A percentile compares a stretch with the other conserved stretches of the same genome.
These are phyloP conservation scores for Lamproptera curius DNA, from an alignment of 2,888 invertebrate species.

Conservation along the genomic window DNA sequence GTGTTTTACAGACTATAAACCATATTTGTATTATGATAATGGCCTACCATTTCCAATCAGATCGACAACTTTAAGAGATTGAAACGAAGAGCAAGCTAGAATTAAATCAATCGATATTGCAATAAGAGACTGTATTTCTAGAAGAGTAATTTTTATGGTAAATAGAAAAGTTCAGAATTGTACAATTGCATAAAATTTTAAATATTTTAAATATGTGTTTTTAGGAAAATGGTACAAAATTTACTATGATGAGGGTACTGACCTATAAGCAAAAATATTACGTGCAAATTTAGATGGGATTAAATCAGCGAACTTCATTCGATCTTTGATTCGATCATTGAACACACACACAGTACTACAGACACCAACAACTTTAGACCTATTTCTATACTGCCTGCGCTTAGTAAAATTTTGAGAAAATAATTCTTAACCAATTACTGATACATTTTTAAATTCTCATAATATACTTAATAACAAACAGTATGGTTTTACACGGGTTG, in stretches of 20 bases:
- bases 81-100: conserved; percentile 45
- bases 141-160: conserved; percentile 61
- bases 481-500: too few relatives aligned
- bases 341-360: too few relatives aligned
- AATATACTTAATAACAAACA: too few relatives aligned
- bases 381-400: too few relatives aligned
- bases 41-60: conserved; percentile 61
- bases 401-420: too few relatives aligned
- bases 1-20: conserved; percentile 45
- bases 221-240: conserved; percentile 54
- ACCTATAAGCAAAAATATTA: conserved; percentile 54
- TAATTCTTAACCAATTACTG: too few relatives aligned
- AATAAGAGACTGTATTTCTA: conserved; percentile 56
- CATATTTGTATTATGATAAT: conserved; percentile 58
- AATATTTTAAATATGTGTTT: not conserved
- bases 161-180: conserved; percentile 26
- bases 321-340: too few relatives aligned
- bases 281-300: conserved; percentile 57
- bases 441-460: too few relatives aligned
- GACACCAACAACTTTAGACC: too few relatives aligned
- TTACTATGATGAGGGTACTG: conserved; percentile 54
- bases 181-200: too few relatives aligned
- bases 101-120: conserved; percentile 57
- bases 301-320: conserved; percentile 51
- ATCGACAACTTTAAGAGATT: conserved; percentile 38